phyloP scores from a whole-genome alignment of 2,797 vertebrate genomes.

The Sebastes itinus region DNA sequence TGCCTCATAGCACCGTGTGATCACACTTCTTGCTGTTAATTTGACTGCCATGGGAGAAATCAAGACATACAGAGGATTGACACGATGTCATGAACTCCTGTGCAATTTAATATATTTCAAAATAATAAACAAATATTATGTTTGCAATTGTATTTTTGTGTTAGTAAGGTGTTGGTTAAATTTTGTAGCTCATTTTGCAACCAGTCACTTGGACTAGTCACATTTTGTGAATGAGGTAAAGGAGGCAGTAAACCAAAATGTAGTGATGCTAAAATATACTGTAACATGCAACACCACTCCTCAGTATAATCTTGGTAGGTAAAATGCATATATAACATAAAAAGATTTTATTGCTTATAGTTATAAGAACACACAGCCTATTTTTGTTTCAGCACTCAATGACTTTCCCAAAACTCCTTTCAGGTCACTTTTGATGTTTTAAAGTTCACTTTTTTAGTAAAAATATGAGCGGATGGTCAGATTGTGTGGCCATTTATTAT shows the following conservation, averaged over 20 bases:
- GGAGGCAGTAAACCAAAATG: background rate
- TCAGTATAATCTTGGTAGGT: background rate
- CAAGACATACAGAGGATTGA: background rate
- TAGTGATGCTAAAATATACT: background rate
- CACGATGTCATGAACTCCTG: background rate
- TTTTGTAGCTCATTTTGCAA: background rate
- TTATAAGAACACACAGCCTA: background rate
- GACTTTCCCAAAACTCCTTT: background rate
- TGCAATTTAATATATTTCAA: background rate
- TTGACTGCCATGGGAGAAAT: conserved; percentile 33
- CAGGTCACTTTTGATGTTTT: background rate
- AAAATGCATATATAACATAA: background rate
- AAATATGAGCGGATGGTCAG: background rate
- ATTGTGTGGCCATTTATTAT: background rate
- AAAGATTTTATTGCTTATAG: background rate
- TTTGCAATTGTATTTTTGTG: background rate
- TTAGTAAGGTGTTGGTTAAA: background rate
- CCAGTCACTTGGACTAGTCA: background rate
- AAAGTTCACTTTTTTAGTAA: background rate
- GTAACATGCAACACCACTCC: background rate
- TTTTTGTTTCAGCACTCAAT: background rate
- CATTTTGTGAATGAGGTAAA: background rate
- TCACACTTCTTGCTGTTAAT: conserved; percentile 37
- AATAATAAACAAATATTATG: background rate
- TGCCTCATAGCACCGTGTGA: conserved; percentile 23